Evolutionary conservation across 2,113 vertebrate genomes (phyloP), one percentile per base, ranked within the genome.

Genomic region (Sebastes schlegelii): DNA sequence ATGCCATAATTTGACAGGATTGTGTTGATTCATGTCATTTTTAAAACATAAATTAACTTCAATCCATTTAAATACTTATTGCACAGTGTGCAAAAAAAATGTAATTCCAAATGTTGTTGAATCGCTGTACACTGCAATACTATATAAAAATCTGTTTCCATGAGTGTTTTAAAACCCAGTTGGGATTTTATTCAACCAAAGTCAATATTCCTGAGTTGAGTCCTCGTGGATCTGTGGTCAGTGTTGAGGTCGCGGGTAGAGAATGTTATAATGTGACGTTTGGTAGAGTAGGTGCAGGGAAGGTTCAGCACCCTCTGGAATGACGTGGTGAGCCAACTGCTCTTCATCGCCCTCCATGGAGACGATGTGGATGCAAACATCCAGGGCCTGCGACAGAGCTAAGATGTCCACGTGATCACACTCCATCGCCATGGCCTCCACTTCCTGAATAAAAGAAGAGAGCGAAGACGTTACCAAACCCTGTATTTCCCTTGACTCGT

Each of bases 401-500:
- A 95, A 92, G 85, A 97, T 96, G 91, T 96, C 95, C 85, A 96
- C 95, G 6, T 95, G 95, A 64, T 96, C 95, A 48, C 96, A 95
- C 76, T 96, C 95, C 86, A 93, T 89, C 0, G 94, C 93, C 95
- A 96, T 96, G 65, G 91, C 85, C 90, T 97, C 94, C 81, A 96
- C 94, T 69, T 97, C 95, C 96, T 97, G 81, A 84, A 52, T 42
- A 34, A 34, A 34, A 34, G 55, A 78, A 82, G 23, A 83, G 26
- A 67, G 55, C 5, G 6, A 6, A 73, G 2, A 26, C 34, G 8
- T 74, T 2, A 80, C 9, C 17, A 21, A 49, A 57, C 13, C 1
- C 5, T 45, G 4, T 12, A 57, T 57, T 58, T 71, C 0, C 19
- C 21, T 0, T 45, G 0, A 12, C 8, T 2, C 1, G 3, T 26